These are phyloP conservation scores for Heliconius nattereri DNA, from an alignment of 1,140 invertebrate species.

Conservation along the genomic window DNA sequence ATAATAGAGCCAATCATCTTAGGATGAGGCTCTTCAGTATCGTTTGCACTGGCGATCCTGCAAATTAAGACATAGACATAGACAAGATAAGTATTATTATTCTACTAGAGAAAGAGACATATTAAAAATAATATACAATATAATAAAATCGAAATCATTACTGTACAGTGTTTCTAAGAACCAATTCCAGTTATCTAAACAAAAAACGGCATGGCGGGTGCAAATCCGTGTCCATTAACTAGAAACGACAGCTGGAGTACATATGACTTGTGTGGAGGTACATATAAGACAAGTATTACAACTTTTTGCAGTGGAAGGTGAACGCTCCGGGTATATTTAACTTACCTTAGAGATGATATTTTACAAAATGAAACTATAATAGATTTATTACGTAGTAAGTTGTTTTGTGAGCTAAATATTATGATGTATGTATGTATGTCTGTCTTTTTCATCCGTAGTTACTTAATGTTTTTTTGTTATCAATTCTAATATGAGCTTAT, in stretches of 20 bases:
- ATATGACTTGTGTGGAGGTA: not conserved
- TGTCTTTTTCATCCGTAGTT: too few species aligned
- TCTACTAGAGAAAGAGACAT: too few species aligned
- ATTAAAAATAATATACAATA: too few species aligned
- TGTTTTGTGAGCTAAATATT: not conserved
- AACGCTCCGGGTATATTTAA: not conserved
- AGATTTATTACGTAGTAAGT: not conserved
- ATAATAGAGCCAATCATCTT: too few species aligned
- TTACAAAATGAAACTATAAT: not conserved
- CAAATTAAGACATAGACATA: too few species aligned
- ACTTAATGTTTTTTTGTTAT: too few species aligned
- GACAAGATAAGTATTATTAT: too few species aligned
- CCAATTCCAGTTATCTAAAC: not conserved
- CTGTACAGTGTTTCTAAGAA: not conserved
- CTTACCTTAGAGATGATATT: not conserved
- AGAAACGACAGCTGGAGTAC: not conserved
- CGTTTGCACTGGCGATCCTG: too few species aligned
- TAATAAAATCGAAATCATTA: too few species aligned
- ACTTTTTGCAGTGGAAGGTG: not conserved
- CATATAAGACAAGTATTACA: not conserved
- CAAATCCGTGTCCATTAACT: not conserved
- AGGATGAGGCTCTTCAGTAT: too few species aligned
- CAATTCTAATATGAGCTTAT: too few species aligned
- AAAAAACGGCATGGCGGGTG: constrained; percentile 12
- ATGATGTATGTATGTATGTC: too few species aligned